A percentile compares a stretch with the other conserved stretches of the same genome.
Conservation (phyloP, 2,113 vertebrate species). For the Malurus melanocephalus region DNA sequence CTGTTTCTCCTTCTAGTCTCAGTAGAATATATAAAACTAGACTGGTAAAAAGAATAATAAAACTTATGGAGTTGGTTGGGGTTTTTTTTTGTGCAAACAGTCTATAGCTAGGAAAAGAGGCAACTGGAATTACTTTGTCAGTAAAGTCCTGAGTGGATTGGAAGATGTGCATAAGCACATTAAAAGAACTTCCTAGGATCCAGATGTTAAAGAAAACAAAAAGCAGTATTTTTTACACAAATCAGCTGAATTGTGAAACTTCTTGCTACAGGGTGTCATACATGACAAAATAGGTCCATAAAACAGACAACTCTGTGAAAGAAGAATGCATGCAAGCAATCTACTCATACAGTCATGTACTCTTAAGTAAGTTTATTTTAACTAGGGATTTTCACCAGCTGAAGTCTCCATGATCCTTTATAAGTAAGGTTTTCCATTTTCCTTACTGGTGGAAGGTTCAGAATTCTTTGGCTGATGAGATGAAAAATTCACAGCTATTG, state of each 20-base stretch:
- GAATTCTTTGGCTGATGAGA: not conserved
- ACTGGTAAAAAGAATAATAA: not conserved
- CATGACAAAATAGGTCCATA: not conserved
- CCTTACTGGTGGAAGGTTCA: not conserved
- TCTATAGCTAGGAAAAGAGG: not conserved
- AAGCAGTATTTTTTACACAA: not conserved
- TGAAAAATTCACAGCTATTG: not conserved
- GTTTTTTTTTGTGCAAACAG: accelerated
- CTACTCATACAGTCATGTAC: not conserved
- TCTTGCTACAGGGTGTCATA: not conserved
- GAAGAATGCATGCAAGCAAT: not conserved
- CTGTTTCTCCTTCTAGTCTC: not conserved
- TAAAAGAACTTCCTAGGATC: not conserved
- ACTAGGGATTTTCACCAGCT: not conserved
- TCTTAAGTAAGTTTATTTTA: not conserved
- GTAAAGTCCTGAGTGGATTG: not conserved
- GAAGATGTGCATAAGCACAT: not conserved
- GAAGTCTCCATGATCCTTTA: not conserved
- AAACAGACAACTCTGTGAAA: not conserved
- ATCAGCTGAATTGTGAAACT: not conserved
- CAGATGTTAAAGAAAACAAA: not conserved
- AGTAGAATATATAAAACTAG: not conserved
- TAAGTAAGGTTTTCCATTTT: not conserved
- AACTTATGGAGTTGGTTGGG: not conserved
- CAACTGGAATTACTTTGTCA: not conserved